Evolutionary conservation across 2,888 invertebrate genomes (phyloP).

Genomic region (Lepeophtheirus nordmannii): DNA sequence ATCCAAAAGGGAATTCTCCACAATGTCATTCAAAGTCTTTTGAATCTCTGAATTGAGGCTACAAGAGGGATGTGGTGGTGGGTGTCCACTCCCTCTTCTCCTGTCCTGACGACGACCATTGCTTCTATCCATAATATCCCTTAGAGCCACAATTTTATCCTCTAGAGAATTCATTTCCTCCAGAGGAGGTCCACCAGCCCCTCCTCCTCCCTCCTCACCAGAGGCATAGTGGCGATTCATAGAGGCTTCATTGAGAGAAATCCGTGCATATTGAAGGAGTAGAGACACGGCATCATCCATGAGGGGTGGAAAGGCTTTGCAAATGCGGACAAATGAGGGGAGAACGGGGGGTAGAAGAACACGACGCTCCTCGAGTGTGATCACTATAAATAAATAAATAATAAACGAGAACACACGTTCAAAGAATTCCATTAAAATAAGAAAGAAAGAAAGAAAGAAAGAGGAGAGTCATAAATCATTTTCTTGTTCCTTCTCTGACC

Average conservation of each 20-base stretch:
- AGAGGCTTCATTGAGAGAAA: conserved; percentile 67
- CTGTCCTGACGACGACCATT: too few relatives aligned
- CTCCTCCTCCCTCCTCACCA: neutral
- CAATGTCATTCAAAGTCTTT: conserved; percentile 44
- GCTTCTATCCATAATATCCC: too few relatives aligned
- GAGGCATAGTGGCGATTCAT: neutral
- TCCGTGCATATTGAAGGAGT: conserved; percentile 65
- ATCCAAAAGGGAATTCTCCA: conserved; percentile 49
- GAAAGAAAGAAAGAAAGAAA: neutral
- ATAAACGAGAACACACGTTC: neutral
- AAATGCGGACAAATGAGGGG: conserved; percentile 68
- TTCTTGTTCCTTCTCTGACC: neutral
- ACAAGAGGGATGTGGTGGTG: too few relatives aligned
- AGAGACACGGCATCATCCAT: conserved; percentile 73
- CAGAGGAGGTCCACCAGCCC: neutral
- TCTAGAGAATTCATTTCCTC: neutral
- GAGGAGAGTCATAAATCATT: neutral
- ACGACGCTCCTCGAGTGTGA: conserved; percentile 60
- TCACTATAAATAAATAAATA: conserved; percentile 39
- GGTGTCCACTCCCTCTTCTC: too few relatives aligned
- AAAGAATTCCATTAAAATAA: neutral
- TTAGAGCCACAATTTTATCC: too few relatives aligned
- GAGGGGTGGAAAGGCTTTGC: conserved; percentile 78
- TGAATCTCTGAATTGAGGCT: conserved; percentile 36
- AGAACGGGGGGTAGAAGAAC: conserved; percentile 67